These are phyloP conservation scores for Leucophenga varia DNA, from an alignment of 1,140 invertebrate species.

Conservation along the genomic window DNA sequence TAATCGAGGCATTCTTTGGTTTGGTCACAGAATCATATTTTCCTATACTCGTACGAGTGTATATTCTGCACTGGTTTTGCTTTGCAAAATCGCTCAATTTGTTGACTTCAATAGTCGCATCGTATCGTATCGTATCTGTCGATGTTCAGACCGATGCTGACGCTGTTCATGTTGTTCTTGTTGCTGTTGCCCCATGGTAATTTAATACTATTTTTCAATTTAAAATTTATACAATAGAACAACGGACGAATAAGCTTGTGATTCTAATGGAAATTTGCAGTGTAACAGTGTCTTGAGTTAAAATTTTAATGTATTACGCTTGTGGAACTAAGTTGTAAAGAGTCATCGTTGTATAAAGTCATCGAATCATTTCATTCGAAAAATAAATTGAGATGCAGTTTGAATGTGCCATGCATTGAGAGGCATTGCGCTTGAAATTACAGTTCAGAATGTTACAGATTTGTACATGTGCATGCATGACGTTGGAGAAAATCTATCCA, in stretches of 20 bases:
- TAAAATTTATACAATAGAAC: slow-evolving; percentile 12
- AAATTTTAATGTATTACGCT: not conserved
- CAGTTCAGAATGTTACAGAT: too few species aligned
- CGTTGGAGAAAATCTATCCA: too few species aligned
- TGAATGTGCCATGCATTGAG: too few species aligned
- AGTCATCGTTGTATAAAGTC: too few species aligned
- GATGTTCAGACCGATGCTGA: not conserved
- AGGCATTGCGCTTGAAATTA: too few species aligned
- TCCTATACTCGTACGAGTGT: slow-evolving; percentile 2
- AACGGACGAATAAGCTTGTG: not conserved
- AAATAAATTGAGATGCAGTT: too few species aligned
- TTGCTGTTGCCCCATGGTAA: slow-evolving; percentile 20
- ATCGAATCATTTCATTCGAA: too few species aligned
- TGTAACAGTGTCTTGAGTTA: slow-evolving; percentile 4
- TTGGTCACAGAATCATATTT: too few species aligned
- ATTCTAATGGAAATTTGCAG: slow-evolving; percentile 18
- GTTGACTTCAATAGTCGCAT: slow-evolving; percentile 34
- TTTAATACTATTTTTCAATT: slow-evolving; percentile 50
- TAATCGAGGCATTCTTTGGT: slow-evolving; percentile 30
- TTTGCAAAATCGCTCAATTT: slow-evolving; percentile 1
- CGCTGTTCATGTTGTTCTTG: slow-evolving; percentile 9
- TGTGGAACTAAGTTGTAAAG: too few species aligned
- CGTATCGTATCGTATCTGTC: not conserved
- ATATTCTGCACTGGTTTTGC: slow-evolving; percentile 10
- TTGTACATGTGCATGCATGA: too few species aligned